Conservation (phyloP, 1,140 invertebrate genomes). For the Lineus longissimus region DNA sequence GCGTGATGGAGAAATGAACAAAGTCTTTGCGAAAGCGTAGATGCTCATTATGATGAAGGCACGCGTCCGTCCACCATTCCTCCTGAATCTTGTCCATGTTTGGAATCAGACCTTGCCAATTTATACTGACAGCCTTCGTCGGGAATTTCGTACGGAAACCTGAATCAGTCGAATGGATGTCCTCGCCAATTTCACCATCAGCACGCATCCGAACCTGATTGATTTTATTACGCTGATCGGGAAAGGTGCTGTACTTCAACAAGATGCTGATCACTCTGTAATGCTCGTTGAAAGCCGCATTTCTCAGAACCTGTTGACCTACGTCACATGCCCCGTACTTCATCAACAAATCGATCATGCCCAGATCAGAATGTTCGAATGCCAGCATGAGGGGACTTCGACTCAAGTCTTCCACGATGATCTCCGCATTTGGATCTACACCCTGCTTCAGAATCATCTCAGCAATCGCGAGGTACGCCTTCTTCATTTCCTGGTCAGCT, state of each 20-base stretch:
- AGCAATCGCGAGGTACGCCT: constrained; percentile 71
- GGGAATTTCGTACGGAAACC: constrained; percentile 69
- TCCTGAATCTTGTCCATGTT: constrained; percentile 63
- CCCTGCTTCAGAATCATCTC: constrained; percentile 68
- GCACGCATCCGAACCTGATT: constrained; percentile 25
- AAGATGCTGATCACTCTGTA: constrained; percentile 69
- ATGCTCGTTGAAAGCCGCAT: constrained; percentile 68
- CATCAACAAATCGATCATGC: constrained; percentile 69
- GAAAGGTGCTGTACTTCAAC: constrained; percentile 35
- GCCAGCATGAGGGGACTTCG: constrained; percentile 68
- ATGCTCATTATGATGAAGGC: constrained; percentile 20
- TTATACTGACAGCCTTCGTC: constrained; percentile 82
- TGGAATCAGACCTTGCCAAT: constrained; percentile 74
- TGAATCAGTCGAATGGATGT: constrained; percentile 24
- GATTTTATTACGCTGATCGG: constrained; percentile 28
- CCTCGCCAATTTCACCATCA: constrained; percentile 15
- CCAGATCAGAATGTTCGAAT: constrained; percentile 63
- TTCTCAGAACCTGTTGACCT: constrained; percentile 73
- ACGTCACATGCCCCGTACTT: constrained; percentile 83
- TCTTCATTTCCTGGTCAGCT: constrained; percentile 74
- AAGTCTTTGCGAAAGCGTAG: constrained; percentile 52
- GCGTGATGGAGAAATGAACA: constrained; percentile 83
- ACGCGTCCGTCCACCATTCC: constrained; percentile 72
- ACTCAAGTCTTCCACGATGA: constrained; percentile 32
- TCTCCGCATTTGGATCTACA: constrained; percentile 56